phyloP scores from a whole-genome alignment of 2,113 vertebrate species.

The Tautogolabrus adspersus region DNA sequence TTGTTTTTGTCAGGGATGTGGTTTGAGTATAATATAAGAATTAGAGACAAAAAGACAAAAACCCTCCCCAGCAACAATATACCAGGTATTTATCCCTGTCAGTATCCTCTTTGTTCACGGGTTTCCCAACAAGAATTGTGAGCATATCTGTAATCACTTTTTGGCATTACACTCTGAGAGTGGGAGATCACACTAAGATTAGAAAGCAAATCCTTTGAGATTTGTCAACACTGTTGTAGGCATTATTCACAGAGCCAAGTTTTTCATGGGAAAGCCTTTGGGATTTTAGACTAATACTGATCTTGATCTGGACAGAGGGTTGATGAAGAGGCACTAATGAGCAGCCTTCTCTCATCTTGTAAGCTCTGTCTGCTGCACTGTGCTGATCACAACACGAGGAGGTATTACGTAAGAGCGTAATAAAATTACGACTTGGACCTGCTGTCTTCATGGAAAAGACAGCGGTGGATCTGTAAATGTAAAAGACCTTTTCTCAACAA shows the following conservation, averaged over 20 bases:
- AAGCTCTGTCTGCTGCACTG: conserved; percentile 26
- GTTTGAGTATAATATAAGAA: no score
- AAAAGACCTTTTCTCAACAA: not conserved
- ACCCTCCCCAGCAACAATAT: not conserved
- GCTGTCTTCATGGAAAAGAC: conserved; percentile 2
- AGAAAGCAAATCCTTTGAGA: conserved; percentile 74
- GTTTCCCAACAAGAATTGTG: conserved; percentile 17
- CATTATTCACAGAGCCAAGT: conserved; percentile 54
- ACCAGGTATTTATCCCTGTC: not conserved
- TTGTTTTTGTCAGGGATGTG: no score
- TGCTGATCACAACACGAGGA: conserved; percentile 13
- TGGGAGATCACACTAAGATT: conserved; percentile 67
- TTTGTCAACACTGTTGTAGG: conserved; percentile 61
- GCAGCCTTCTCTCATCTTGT: conserved; percentile 33
- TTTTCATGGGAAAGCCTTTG: conserved; percentile 45
- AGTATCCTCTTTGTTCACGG: conserved; percentile 1
- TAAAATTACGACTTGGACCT: conserved; percentile 3
- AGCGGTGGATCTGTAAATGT: not conserved
- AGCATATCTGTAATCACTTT: conserved; percentile 55
- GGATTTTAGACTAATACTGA: conserved; percentile 66
- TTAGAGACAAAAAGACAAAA: no score
- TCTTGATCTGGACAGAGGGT: conserved; percentile 61
- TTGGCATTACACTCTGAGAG: conserved; percentile 40
- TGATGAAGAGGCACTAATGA: conserved; percentile 66
- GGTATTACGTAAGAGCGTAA: conserved; percentile 30